These are phyloP conservation scores for Phoeniculus purpureus DNA, from an alignment of 2,797 vertebrate species.

Conservation along the genomic window DNA sequence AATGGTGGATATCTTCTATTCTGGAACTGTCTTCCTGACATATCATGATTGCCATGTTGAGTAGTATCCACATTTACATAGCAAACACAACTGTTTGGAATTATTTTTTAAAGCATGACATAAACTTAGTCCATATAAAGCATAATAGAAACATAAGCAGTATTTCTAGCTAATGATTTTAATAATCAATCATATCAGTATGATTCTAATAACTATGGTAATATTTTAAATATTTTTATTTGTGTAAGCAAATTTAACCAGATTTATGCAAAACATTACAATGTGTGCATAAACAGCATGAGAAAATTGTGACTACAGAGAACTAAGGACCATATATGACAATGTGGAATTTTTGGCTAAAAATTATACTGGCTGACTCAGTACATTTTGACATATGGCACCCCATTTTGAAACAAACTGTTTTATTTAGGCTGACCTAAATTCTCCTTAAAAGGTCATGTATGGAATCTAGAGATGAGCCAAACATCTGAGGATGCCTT, in stretches of 20 bases:
- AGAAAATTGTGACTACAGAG: not conserved
- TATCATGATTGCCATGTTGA: not conserved
- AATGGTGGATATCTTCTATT: not conserved
- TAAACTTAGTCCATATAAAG: not conserved
- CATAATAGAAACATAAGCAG: not conserved
- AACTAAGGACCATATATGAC: not conserved
- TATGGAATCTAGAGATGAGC: slow-evolving; percentile 20
- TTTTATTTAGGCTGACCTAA: slow-evolving; percentile 33
- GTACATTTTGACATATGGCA: not conserved
- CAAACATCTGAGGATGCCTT: slow-evolving; percentile 51
- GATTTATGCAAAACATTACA: slow-evolving; percentile 23
- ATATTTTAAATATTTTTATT: not conserved
- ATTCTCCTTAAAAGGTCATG: slow-evolving; percentile 46
- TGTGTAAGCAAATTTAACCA: not conserved
- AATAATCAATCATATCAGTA: not conserved
- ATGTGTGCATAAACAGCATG: not conserved
- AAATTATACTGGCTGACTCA: not conserved
- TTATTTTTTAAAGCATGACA: not conserved
- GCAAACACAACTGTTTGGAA: not conserved
- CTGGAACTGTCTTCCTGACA: not conserved
- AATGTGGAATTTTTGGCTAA: not conserved
- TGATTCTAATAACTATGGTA: not conserved
- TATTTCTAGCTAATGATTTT: not conserved
- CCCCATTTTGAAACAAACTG: slow-evolving; percentile 6
- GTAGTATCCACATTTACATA: not conserved